Evolutionary conservation across 2,113 vertebrate species (phyloP).

Genomic region (Gadus macrocephalus): DNA sequence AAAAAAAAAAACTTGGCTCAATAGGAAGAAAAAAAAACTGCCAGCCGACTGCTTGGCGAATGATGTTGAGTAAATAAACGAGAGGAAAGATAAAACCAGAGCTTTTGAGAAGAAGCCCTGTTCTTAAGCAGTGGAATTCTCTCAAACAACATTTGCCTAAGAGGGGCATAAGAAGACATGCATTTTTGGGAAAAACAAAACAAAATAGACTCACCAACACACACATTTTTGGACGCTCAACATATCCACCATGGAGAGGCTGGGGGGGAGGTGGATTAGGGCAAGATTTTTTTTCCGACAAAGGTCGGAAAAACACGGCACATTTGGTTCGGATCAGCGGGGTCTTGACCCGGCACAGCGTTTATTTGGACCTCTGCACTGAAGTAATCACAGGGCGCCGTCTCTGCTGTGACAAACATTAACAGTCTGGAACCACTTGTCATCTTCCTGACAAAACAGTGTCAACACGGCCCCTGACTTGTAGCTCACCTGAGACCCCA

Average conservation of each 20-base stretch:
- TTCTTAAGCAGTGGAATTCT: slow-evolving; percentile 22
- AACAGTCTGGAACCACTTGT: slow-evolving; percentile 63
- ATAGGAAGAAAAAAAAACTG: slow-evolving; percentile 30
- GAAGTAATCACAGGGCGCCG: slow-evolving; percentile 58
- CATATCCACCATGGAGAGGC: slow-evolving; percentile 21
- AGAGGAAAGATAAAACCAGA: slow-evolving; percentile 7
- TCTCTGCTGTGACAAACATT: slow-evolving; percentile 51
- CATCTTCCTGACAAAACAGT: slow-evolving; percentile 11
- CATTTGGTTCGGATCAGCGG: slow-evolving; percentile 70
- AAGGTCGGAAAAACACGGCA: slow-evolving; percentile 42
- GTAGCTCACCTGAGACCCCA: slow-evolving; percentile 29
- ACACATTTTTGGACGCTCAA: slow-evolving; percentile 7
- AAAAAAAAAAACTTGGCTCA: slow-evolving; percentile 30
- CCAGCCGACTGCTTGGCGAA: slow-evolving; percentile 44
- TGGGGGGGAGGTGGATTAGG: too few relatives aligned
- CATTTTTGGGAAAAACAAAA: neutral
- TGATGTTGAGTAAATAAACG: slow-evolving; percentile 42
- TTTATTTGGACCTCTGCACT: slow-evolving; percentile 67
- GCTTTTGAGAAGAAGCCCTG: slow-evolving; percentile 3
- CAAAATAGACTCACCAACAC: neutral
- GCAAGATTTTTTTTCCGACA: slow-evolving; percentile 27
- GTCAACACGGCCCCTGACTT: slow-evolving; percentile 5
- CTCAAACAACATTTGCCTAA: slow-evolving; percentile 19
- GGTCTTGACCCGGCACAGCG: slow-evolving; percentile 48
- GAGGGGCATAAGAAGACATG: slow-evolving; percentile 23